Evolutionary conservation across 2,888 invertebrate genomes (phyloP), one percentile per base, ranked within the genome.

Genomic region (Tenthredo mesomela): DNA sequence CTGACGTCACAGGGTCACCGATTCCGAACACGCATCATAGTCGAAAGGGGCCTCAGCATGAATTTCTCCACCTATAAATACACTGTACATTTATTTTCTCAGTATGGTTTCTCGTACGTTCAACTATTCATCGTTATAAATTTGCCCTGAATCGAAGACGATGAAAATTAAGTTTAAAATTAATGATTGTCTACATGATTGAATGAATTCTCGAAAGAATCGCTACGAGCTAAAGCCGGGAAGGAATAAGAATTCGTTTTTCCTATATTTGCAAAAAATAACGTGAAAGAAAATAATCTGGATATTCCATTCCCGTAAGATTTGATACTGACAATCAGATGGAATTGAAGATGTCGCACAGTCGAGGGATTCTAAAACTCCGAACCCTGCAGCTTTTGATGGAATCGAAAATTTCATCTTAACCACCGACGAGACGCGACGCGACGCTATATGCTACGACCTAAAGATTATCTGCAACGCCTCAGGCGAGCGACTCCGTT

Each of bases 321-420:
- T 80, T 61, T 37, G n/a, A 33, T 29, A 9, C 77, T 33, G 78
- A 78, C n/a, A 21, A 80, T 80, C 21, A 37, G 21, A 78, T 78
- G 33, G 33, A 58, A 18, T 25, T 9, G 54, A 6, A 47, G 75
- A 58, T 77, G 61, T 58, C 78, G 58, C 61, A 40, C n/a, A 10
- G n/a, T 21, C 43, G 71, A 73, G 47, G 73, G 43, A 21, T 58
- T 21, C 40, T 80, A 40, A 21, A 15, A 61, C 15, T 80, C 61
- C 10, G 80, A 37, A 61, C 40, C 37, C 61, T 54, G 54, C 54
- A 37, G 58, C 58, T 80, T 43, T 61, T 21, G 25, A 80, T n/a
- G 80, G 40, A 61, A 80, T 80, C 80, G 58, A 80, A 80, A 80
- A 80, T 61, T 61, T 40, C 61, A 80, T 80, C 61, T 80, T 21